phyloP scores from a whole-genome alignment of 2,113 vertebrate species.

The Pseudopipra pipra region DNA sequence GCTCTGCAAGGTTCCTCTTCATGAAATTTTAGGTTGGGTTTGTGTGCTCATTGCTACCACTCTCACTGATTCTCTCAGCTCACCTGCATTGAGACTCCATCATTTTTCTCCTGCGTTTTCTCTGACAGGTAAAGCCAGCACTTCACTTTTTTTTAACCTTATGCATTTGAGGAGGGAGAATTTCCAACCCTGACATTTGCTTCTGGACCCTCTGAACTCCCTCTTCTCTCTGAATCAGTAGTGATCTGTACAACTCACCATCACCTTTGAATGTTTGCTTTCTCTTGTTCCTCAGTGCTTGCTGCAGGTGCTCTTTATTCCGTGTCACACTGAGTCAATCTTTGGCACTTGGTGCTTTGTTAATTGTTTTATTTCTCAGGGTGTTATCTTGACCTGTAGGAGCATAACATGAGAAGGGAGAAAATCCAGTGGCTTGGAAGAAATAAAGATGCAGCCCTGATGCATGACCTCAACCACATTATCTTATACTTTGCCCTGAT shows the following conservation, averaged over 20 bases:
- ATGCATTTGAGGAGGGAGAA: neutral
- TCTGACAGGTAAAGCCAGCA: neutral
- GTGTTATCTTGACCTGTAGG: neutral
- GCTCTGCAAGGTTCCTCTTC: neutral
- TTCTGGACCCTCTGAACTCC: neutral
- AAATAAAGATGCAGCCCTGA: neutral
- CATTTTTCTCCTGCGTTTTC: neutral
- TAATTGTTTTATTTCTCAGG: neutral
- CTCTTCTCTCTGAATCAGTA: neutral
- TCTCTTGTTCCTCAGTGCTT: neutral
- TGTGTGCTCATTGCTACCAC: neutral
- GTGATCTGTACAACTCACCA: neutral
- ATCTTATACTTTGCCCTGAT: neutral
- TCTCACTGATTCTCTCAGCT: neutral
- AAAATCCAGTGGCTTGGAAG: neutral
- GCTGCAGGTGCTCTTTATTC: neutral
- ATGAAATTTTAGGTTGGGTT: neutral
- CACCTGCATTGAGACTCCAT: neutral
- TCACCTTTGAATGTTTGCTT: neutral
- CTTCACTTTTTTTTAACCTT: neutral
- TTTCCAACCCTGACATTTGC: neutral
- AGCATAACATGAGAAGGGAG: neutral
- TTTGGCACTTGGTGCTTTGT: neutral
- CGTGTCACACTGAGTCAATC: neutral
- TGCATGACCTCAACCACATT: neutral